Conservation (phyloP, 2,113 vertebrate species). For the Brienomyrus longianalis region DNA sequence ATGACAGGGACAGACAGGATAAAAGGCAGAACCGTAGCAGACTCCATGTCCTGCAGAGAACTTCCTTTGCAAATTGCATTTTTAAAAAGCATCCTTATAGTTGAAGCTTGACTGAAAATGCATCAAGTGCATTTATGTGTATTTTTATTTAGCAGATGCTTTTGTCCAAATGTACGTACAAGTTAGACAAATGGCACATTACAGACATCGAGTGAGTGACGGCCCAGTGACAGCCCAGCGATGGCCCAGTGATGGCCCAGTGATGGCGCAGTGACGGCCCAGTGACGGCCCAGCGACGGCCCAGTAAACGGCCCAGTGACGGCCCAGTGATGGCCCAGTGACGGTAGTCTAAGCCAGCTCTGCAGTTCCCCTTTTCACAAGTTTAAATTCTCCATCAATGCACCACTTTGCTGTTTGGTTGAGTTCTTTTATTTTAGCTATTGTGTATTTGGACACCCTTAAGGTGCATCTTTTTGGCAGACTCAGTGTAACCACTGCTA, state of each 20-base stretch:
- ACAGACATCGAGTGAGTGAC: neutral
- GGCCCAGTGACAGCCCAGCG: too few species aligned
- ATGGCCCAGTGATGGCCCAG: too few species aligned
- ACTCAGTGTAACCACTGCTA: neutral
- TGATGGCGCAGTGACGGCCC: too few species aligned
- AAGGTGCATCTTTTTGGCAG: neutral
- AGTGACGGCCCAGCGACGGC: too few species aligned
- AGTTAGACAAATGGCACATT: neutral
- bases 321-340: neutral
- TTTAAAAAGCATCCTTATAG: neutral
- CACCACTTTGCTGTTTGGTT: neutral
- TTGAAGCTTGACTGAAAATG: neutral
- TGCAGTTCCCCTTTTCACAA: neutral
- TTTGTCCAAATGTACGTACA: neutral
- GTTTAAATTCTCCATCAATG: neutral
- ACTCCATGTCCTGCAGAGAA: neutral
- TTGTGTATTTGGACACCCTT: neutral
- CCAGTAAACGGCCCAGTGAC: too few species aligned
- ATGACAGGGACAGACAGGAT: slow-evolving; percentile 5
- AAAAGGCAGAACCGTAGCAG: neutral
- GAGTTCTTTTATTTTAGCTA: neutral
- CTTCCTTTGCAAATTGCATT: neutral
- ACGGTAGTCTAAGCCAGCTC: neutral
- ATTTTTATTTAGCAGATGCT: neutral
- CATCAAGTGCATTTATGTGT: neutral